Base-by-base conservation (phyloP, 2,888 invertebrate species). In the Lycaena phlaeas region DNA sequence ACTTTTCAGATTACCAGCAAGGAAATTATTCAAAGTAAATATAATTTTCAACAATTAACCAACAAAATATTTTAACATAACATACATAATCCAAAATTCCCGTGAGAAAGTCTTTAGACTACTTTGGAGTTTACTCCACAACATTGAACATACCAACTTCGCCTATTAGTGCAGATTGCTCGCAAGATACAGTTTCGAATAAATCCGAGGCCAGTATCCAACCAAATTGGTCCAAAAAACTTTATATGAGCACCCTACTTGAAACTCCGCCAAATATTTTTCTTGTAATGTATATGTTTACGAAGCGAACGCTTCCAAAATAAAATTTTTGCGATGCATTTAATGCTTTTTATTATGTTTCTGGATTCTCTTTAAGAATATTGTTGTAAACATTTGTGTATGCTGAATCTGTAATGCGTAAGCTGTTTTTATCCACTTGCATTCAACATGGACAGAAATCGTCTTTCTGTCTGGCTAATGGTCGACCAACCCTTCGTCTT, bases 231-330 rank as follows among this genome's bases (percentile, higher is more conserved):
- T 38, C 50, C 44, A 46, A 49, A 50, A 51, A 47, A 51, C 44
- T 42, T 43, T 46, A 41, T 42, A 47, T 44, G 43, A 46, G 44
- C 28, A 12, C 41, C 41, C 42, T 43, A 44, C 48, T 52, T 52
- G 51, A 50, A 52, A 43, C 45, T 28, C 17, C 10, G 50, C 51
- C 51, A 52, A 48, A 50, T 49, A 50, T 50, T 43, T 46, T 43
- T 28, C 40, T 38, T 42, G 43, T 47, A 47, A 46, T 42, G 30
- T 34, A 42, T 46, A 42, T 39, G 45, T 43, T 43, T 43, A 43
- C 34, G 18, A 34, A 34, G 6, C 17, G 31, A 18, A 18, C 18
- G 15, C 9, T 31, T 34, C 22, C 9, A 12, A 34, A 34, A 34
- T 34, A 34, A 34, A 22, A 34, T 9, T 22, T 22, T 18, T 18